Conservation (phyloP, 2,888 invertebrate genomes). For the Doris montereyensis region DNA sequence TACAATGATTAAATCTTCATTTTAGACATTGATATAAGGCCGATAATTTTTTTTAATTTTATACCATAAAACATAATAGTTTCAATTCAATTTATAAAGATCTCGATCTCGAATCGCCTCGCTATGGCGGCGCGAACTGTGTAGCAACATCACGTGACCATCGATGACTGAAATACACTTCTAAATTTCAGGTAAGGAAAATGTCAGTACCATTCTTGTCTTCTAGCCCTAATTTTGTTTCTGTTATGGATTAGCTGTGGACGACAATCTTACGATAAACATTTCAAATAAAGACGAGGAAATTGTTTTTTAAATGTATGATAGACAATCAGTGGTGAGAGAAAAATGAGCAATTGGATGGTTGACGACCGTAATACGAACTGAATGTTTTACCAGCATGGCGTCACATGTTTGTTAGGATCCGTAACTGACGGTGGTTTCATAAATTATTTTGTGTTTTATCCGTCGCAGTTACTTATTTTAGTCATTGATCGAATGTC, state of each 20-base stretch:
- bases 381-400: constrained; percentile 58
- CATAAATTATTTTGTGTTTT: too few relatives aligned
- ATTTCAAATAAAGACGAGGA: neutral
- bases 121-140: constrained; percentile 63
- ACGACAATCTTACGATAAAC: neutral
- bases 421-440: too few relatives aligned
- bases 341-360: constrained; percentile 12
- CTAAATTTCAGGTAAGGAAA: constrained; percentile 54
- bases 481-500: too few relatives aligned
- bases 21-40: too few relatives aligned
- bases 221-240: too few relatives aligned
- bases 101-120: constrained; percentile 4
- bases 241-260: neutral
- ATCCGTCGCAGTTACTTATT: too few relatives aligned
- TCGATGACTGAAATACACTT: constrained; percentile 62
- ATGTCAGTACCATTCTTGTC: constrained; percentile 26
- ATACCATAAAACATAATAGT: too few relatives aligned
- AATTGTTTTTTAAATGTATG: neutral
- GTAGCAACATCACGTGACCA: constrained; percentile 66
- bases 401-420: constrained; percentile 59
- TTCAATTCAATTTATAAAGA: too few relatives aligned
- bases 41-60: too few relatives aligned
- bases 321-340: neutral
- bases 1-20: too few relatives aligned
- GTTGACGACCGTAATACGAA: neutral